These are phyloP conservation scores for Hirtodrosophila duncani DNA, from an alignment of 2,888 invertebrate genomes.

Conservation along the genomic window DNA sequence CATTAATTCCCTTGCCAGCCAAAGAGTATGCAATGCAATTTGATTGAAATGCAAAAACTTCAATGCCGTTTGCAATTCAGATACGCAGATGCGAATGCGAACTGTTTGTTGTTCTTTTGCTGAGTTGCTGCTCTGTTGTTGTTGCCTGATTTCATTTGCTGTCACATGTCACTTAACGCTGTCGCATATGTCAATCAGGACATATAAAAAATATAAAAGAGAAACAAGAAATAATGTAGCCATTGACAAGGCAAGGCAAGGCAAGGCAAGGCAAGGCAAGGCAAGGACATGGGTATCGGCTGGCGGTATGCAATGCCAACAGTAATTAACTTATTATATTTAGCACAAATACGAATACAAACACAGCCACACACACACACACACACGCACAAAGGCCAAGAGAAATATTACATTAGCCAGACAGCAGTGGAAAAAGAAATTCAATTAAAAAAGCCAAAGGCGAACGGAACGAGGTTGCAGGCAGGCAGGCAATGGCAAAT, in stretches of 20 bases:
- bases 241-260: no score
- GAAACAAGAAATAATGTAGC: not conserved
- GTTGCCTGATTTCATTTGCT: conserved; percentile 39
- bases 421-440: conserved; percentile 26
- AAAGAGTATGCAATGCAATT: no score
- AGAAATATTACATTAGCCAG: conserved; percentile 31
- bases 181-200: conserved; percentile 10
- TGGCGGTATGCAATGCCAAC: conserved; percentile 15
- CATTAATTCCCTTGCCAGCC: no score
- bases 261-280: not conserved
- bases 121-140: conserved; percentile 9
- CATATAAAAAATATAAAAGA: conserved; percentile 1
- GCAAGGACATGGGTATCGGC: not conserved
- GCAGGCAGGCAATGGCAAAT: no score
- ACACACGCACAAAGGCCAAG: not conserved
- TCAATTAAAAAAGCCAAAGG: conserved; percentile 43
- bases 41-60: no score
- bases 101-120: conserved; percentile 6
- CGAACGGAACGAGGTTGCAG: no score
- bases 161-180: conserved; percentile 39
- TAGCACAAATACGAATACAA: not conserved
- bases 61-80: not conserved
- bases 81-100: conserved; percentile 4
- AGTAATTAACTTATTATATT: conserved; percentile 25
- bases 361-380: no score